Evolutionary conservation across 2,113 vertebrate genomes (phyloP).

Genomic region (Oceanites oceanicus): DNA sequence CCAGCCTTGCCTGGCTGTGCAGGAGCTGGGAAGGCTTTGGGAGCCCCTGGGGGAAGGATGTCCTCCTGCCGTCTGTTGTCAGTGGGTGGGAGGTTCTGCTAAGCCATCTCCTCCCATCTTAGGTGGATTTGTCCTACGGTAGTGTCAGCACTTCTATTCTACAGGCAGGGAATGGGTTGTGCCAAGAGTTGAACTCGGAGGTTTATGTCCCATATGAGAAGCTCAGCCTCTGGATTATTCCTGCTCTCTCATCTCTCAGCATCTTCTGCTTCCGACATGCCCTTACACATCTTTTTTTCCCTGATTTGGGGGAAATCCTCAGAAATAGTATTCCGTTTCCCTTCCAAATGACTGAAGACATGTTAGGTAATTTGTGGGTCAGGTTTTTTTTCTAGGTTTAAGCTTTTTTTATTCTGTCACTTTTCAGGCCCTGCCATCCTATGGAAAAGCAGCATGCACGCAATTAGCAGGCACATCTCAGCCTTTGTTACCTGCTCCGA

Average conservation of each 20-base stretch:
- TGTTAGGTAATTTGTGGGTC: background rate
- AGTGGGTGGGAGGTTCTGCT: background rate
- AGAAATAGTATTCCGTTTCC: background rate
- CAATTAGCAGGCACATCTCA: conserved; percentile 38
- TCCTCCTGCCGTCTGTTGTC: background rate
- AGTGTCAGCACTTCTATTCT: background rate
- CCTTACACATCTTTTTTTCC: background rate
- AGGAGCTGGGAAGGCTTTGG: background rate
- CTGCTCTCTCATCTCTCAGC: background rate
- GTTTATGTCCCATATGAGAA: background rate
- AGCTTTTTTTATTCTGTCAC: background rate
- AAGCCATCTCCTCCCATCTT: background rate
- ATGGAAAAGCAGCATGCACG: background rate
- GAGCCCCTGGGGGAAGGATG: background rate
- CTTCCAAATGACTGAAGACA: background rate
- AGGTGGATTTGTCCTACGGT: background rate
- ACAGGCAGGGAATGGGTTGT: background rate
- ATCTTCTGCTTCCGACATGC: background rate
- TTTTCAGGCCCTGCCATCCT: background rate
- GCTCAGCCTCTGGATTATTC: background rate
- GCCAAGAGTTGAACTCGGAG: background rate
- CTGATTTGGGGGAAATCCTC: background rate
- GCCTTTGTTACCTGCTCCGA: background rate
- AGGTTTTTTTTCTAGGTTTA: background rate
- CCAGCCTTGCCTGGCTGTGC: background rate